Percentiles rank a stretch among this genome's conserved stretches.
phyloP scores from a whole-genome alignment of 2,797 vertebrate species.

The Eidolon dupreanum region DNA sequence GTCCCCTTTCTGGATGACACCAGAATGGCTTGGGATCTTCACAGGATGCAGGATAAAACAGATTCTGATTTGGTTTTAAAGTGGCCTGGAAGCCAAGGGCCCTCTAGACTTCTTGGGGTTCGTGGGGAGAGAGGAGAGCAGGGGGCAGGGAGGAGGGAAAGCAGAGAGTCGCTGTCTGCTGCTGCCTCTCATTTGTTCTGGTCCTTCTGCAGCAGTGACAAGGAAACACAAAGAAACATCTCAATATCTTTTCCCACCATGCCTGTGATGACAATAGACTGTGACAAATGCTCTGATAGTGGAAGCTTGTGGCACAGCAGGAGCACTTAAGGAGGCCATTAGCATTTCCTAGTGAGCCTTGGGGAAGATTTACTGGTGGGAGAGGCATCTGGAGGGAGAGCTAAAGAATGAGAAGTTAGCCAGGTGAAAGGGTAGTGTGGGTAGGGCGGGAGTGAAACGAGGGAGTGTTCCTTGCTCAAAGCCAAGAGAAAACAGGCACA shows the following conservation, averaged over 20 bases:
- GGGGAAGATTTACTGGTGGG: neutral
- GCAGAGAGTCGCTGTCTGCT: neutral
- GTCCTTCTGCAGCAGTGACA: neutral
- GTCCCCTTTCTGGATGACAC: neutral
- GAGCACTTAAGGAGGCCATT: rapidly evolving
- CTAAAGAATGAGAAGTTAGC: neutral
- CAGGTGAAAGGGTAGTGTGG: neutral
- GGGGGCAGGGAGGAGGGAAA: neutral
- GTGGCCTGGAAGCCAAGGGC: neutral
- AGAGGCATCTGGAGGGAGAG: neutral
- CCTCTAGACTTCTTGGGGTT: neutral
- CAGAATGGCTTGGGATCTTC: neutral
- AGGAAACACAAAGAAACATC: neutral
- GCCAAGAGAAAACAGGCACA: neutral
- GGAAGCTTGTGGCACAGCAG: neutral
- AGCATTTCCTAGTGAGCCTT: neutral
- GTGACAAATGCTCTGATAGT: neutral
- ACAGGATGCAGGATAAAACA: neutral
- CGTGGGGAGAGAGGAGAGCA: rapidly evolving
- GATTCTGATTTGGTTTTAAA: neutral
- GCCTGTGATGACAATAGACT: neutral
- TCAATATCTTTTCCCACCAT: neutral
- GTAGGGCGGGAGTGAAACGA: neutral
- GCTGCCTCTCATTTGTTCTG: neutral
- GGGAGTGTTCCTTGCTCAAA: neutral